Base-by-base conservation (phyloP, 1,140 invertebrate species). In the Zophobas atratus region DNA sequence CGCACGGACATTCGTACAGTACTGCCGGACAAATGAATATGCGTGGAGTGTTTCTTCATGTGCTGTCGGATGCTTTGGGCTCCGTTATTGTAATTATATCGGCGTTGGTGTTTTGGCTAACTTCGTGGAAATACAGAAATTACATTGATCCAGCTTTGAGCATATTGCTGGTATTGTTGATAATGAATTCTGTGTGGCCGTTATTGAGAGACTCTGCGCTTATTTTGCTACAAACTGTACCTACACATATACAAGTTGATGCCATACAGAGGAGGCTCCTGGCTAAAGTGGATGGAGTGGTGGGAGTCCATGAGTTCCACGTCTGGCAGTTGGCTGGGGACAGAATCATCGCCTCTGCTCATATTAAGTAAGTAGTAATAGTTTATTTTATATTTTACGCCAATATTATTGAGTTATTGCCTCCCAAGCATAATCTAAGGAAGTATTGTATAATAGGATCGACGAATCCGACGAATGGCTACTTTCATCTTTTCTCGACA, bases 71-170 rank as follows among this genome's bases (percentile, higher is more conserved):
- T 89, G 98, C 98, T 34, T 87, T 99, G 46, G 95, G 95, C 57
- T 99, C 98, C 1, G 93, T 99, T 0, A 98, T 99, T 85, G 99
- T 99, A 1, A 95, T 99, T 34, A 93, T 95, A 71, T 98, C 97
- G 63, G 97, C 97, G 1, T 86, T 98, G 51, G 89, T 97, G 43
- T 97, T 99, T 33, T 96, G 94, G 94, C 88, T 93, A 46, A 97
- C 96, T 0, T 89, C 97, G 1, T 97, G 95, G 93, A 84, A 94
- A 76, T 94, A 93, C 84, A 92, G 89, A 81, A 91, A 90, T 85
- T 99, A 98, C 86, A 95, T 99, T 81, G 98, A 99, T 89, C 98
- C 98, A 32, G 93, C 93, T 33, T 90, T 99, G 60, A 98, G 96
- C 88, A 90, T 96, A 78, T 86, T 96, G 3, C 88, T 97, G 79